Conservation (phyloP, 2,888 invertebrate genomes). For the Clusia tigrina region DNA sequence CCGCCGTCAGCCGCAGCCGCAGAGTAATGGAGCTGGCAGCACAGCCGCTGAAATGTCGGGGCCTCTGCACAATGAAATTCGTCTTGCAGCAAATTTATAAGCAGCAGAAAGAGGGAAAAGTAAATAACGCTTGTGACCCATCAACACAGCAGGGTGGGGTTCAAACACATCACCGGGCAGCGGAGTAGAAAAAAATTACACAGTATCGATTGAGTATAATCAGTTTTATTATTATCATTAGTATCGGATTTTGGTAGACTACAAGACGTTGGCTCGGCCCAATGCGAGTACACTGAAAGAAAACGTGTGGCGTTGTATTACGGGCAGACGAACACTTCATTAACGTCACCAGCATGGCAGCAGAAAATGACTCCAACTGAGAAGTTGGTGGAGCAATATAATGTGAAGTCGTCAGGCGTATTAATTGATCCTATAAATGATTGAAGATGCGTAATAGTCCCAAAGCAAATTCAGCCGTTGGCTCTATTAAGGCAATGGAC, state of each 20-base stretch:
- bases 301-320: neutral
- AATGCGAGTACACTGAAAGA: conserved; percentile 18
- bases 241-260: conserved; percentile 25
- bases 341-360: too few species aligned
- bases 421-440: too few species aligned
- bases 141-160: neutral
- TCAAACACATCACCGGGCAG: neutral
- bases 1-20: neutral
- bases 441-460: too few species aligned
- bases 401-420: too few species aligned
- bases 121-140: neutral
- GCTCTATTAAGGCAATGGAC: too few species aligned
- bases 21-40: neutral
- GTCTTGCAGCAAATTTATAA: neutral
- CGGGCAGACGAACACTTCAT: too few species aligned
- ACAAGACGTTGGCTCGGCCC: conserved; percentile 22
- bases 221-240: conserved; percentile 30
- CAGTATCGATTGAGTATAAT: conserved; percentile 21
- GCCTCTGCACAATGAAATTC: neutral
- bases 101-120: neutral
- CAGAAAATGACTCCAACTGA: too few species aligned
- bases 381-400: too few species aligned
- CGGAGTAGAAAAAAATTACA: conserved; percentile 22
- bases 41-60: neutral
- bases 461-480: too few species aligned